Percentiles rank a stretch among this genome's conserved stretches.
These are phyloP conservation scores for Hypomesus transpacificus DNA, from an alignment of 2,113 vertebrate species.

Conservation along the genomic window DNA sequence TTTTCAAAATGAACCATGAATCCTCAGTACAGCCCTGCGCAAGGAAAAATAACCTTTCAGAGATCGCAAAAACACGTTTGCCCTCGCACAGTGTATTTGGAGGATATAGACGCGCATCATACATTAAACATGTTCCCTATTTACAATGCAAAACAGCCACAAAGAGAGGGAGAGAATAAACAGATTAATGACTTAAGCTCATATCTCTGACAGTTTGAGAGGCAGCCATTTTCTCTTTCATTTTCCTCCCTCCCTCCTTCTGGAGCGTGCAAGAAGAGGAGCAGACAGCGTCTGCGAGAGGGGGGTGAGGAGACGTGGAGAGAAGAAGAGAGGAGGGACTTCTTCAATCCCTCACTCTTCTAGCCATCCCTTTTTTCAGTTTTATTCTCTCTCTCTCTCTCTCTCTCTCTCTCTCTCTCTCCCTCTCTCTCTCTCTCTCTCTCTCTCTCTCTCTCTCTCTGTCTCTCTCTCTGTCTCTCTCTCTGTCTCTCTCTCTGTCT, in stretches of 20 bases:
- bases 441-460: constrained; percentile 24
- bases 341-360: constrained; percentile 15
- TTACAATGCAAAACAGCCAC: constrained; percentile 3
- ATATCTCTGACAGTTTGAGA: constrained; percentile 26
- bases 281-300: constrained; percentile 11
- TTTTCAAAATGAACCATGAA: too few relatives aligned
- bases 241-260: constrained; percentile 16
- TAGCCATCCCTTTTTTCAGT: neutral
- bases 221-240: constrained; percentile 58
- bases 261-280: constrained; percentile 17
- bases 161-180: constrained; percentile 14
- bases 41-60: too few relatives aligned
- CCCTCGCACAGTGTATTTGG: neutral
- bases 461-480: constrained; percentile 18
- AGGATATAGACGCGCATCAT: too few relatives aligned
- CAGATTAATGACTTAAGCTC: constrained; percentile 27
- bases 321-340: constrained; percentile 13
- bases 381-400: constrained; percentile 24
- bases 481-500: neutral
- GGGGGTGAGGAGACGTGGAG: constrained; percentile 9
- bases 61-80: too few relatives aligned
- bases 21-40: too few relatives aligned
- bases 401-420: constrained; percentile 29
- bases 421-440: constrained; percentile 39
- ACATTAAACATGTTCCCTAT: neutral